Base-by-base conservation (phyloP, 2,888 invertebrate species). In the Anticlea derivata region DNA sequence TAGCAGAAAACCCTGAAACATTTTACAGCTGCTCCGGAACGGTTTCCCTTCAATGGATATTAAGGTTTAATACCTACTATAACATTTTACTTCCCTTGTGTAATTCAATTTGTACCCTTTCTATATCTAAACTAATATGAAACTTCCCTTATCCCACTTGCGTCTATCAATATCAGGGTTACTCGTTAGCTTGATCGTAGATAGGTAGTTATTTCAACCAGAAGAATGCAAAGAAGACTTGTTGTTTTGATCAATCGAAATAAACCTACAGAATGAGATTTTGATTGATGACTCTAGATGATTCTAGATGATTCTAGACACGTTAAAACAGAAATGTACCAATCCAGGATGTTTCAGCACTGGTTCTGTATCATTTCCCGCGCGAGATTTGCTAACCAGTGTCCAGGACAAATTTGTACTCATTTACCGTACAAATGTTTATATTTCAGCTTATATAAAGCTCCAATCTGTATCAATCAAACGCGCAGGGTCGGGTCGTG, bases 401-500 rank as follows among this genome's bases (percentile, higher is more conserved):
- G 24, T 34, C 10, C 33, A 17, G 35, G 17, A 29, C 12, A n/a
- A 3, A 52, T 53, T 50, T 50, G 43, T 50, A 17, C 38, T 50
- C 45, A 56, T 59, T 54, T 43, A 31, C 30, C 11, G 29, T 30
- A 55, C 46, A 43, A 37, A 17, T 52, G 48, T 43, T 37, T 49
- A 40, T 38, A 50, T 47, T 48, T 37, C 45, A 44, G 48, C 46
- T 55, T 51, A 47, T 50, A 41, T 46, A 51, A 57, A 54, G 31
- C 54, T 39, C 37, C 55, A 57, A 61, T 63, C 57, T 58, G 52
- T 62, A 62, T 60, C 61, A 58, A 61, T 61, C 59, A 55, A 54
- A 60, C 47, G 54, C 37, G 44, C 39, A 3, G 50, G 58, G 59
- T 41, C 48, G 59, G 60, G 50, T 52, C 58, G 53, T 59, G 59